Base-by-base conservation (phyloP, 2,113 vertebrate genomes). In the Monarcha castaneiventris region DNA sequence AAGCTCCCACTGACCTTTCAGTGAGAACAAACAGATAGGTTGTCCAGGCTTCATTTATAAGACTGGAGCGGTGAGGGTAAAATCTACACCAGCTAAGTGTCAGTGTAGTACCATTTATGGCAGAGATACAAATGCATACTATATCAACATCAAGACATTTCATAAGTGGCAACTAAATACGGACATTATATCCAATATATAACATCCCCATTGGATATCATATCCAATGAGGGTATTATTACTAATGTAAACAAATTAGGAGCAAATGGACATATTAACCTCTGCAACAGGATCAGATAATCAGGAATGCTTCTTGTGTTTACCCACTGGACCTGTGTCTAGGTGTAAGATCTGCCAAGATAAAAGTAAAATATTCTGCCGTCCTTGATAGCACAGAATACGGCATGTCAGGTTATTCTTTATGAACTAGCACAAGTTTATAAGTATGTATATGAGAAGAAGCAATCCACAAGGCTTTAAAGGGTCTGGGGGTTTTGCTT, bases 1-100 rank as follows among this genome's bases (percentile, higher is more conserved):
- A 90, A 35, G 19, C 29, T 81, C 22, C 5, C 35, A 78, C 7
- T 0, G 0, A 67, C 8, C 12, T 56, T 83, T 37, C 32, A 75
- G 33, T 8, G 39, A 49, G 46, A 81, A 71, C 0, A 0, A 35
- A 51, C 1, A 0, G 25, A 43, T 13, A 56, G 3, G 1, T 18
- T 41, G 9, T 43, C 67, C 48, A 39, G 8, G 15, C 33, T 89
- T 87, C 21, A 71, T 78, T 74, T 48, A 12, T 12, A 11, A 20
- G 35, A 46, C 54, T 55, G 39, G 19, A 77, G 51, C 27, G 15
- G 7, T 35, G 48, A n/a, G 20, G 43, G 22, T 16, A n/a, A 3
- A 12, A 54, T 16, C 54, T 54, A 21, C 26, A 49, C 33, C 54
- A 25, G 18, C 43, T 37, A 39, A 74, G 11, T 51, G 16, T 59